These are phyloP conservation scores for Tigriopus californicus DNA, from an alignment of 2,888 invertebrate genomes.

Conservation along the genomic window DNA sequence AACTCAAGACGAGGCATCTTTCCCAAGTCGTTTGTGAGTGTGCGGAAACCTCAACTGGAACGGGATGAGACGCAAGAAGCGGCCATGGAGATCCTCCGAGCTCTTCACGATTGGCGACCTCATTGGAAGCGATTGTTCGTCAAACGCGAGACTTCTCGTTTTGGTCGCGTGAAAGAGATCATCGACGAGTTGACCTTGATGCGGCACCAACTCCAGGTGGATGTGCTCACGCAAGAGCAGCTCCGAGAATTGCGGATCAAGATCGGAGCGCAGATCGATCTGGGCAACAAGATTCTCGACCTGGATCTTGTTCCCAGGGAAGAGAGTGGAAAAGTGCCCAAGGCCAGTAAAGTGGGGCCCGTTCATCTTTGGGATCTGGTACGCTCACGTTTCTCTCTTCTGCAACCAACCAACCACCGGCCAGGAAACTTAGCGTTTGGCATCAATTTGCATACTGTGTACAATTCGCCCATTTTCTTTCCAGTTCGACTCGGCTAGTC, in stretches of 20 bases:
- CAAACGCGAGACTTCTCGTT: conserved; percentile 24
- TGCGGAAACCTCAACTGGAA: no score
- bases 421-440: no score
- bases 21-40: no score
- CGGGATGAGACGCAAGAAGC: no score
- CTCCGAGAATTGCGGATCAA: conserved; percentile 63
- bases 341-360: conserved; percentile 69
- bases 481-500: no score
- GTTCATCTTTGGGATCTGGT: conserved; percentile 75
- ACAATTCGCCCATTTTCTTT: no score
- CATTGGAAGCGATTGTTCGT: no score
- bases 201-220: conserved; percentile 60
- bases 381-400: conserved; percentile 29
- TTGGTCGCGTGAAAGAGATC: conserved; percentile 63
- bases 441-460: no score
- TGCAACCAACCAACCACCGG: no score
- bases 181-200: conserved; percentile 76
- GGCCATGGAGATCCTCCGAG: no score
- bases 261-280: conserved; percentile 78
- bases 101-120: no score
- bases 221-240: conserved; percentile 73
- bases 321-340: conserved; percentile 52
- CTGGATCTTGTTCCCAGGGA: conserved; percentile 78
- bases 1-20: no score
- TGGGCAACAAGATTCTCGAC: conserved; percentile 84